Conservation (phyloP, 1,140 invertebrate species). For the Hyles vespertilio region DNA sequence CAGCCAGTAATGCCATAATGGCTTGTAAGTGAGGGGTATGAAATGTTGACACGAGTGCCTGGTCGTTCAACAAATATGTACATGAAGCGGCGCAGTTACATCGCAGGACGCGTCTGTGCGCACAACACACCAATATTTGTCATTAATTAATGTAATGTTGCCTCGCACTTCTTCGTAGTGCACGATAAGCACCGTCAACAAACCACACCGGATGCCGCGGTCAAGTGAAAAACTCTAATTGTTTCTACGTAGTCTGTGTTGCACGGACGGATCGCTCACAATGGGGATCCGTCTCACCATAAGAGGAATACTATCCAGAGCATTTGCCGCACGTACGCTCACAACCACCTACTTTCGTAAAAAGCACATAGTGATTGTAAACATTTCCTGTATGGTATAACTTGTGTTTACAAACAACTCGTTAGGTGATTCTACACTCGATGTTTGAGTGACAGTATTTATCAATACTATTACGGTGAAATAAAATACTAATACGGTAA, state of each 20-base stretch:
- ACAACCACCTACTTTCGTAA: background rate
- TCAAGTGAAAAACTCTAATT: slow-evolving; percentile 47
- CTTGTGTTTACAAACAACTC: no score
- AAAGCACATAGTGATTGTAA: background rate
- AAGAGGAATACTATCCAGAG: slow-evolving; percentile 23
- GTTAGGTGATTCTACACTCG: no score
- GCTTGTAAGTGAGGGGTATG: no score
- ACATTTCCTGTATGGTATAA: background rate
- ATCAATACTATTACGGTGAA: no score
- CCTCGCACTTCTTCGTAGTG: background rate
- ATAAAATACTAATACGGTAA: no score
- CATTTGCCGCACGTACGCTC: background rate
- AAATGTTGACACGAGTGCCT: no score
- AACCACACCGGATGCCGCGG: slow-evolving; percentile 31
- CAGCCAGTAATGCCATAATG: no score
- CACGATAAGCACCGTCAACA: slow-evolving; percentile 19
- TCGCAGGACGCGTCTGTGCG: no score
- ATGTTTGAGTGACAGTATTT: no score
- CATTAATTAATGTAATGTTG: background rate
- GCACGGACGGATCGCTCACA: slow-evolving; percentile 2
- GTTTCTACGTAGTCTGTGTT: slow-evolving; percentile 41
- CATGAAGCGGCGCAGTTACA: no score
- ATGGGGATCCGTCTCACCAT: slow-evolving; percentile 18
- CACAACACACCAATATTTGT: no score
- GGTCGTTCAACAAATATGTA: no score